Evolutionary conservation across 37 sponge, comb jelly and placozoan genomes (phyloP), one percentile per base, ranked within the genome.

Genomic region (Beroe ovata): DNA sequence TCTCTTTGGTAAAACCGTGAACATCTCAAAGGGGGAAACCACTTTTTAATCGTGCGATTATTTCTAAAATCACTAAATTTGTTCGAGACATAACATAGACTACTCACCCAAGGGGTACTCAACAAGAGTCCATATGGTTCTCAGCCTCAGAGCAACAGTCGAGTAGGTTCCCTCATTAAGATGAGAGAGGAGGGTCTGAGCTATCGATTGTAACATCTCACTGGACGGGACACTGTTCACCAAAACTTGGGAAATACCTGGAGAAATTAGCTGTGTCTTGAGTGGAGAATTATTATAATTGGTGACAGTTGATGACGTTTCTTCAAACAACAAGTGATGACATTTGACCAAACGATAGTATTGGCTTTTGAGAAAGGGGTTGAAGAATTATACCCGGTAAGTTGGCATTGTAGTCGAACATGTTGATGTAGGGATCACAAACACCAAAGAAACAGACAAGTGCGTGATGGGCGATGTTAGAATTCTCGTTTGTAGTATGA

Each of bases 111-210:
- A 29, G 8, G 39, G 84, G 33, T 77, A n/a, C 20, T 77, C 84
- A 18, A 77, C 84, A 16, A 77, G 42, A 39, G 84, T 77, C 84
- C 84, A 77, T 33, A 77, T 42, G 54, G 54, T 77, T 25, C 84
- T 39, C 54, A 77, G 84, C 3, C 84, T 1, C 18, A 77, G 84
- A 23, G 84, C 38, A 8, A 77, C 38, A 29, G 84, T 77, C 23
- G 54, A 32, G 84, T 77, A 77, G 84, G 84, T 32, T 21, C 84
- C 84, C 47, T 77, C 36, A 29, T 77, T 77, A 4, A 77, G 54
- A 28, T 77, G 41, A 0, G 23, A 19, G 14, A 77, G 84, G 22
- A 77, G 84, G 54, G 54, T 77, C 42, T 77, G 84, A 1, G 84
- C 84, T 0, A 42, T 42, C 14, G 25, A 21, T 25, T 77, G 84